Evolutionary conservation across 1,140 invertebrate species (phyloP), one percentile per base, ranked within the genome.

Genomic region (Hypsibius dujardini): DNA sequence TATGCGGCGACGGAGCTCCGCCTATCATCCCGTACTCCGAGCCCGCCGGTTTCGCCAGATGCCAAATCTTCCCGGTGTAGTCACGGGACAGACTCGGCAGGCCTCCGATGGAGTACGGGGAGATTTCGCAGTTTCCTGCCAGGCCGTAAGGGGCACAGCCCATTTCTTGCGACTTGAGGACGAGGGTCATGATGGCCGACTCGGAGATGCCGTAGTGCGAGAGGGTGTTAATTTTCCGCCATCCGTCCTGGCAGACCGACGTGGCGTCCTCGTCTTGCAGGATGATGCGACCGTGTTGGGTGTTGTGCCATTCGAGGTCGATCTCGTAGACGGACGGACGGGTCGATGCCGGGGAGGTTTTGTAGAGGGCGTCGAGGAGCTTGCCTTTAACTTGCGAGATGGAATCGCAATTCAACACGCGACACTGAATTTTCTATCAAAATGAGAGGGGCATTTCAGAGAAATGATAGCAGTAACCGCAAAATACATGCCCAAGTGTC

Each of bases 341-440:
- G 77, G 91, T 80, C 28, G 90, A 93, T 79, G 91, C 94, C n/a
- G 92, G 90, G 42, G 90, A 92, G 79, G 94, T 93, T 80, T 93
- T 93, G 80, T 93, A 95, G 14, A 98, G 83, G n/a, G 91, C 87
- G 82, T 98, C 95, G 47, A 98, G 83, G 72, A 98, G 94, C 83
- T 98, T 98, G 1, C 88, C 87, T 79, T 98, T 98, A 0, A 98
- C 93, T 82, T 99, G 95, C 72, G 88, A 91, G 79, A 98, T 95
- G 46, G 92, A 96, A 84, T 99, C 95, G 84, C 94, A 98, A 81
- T 97, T 93, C 71, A 98, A 84, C 0, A 96, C 92, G 82, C 91
- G 92, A 79, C 92, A 95, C 76, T 92, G 88, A 71, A 95, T 87
- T 80, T 96, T 92, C 76, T n/a, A n/a, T n/a, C n/a, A n/a, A n/a